A percentile compares a stretch with the other conserved stretches of the same genome.
Conservation (phyloP, 2,888 invertebrate species). For the Galerucella pusilla region DNA sequence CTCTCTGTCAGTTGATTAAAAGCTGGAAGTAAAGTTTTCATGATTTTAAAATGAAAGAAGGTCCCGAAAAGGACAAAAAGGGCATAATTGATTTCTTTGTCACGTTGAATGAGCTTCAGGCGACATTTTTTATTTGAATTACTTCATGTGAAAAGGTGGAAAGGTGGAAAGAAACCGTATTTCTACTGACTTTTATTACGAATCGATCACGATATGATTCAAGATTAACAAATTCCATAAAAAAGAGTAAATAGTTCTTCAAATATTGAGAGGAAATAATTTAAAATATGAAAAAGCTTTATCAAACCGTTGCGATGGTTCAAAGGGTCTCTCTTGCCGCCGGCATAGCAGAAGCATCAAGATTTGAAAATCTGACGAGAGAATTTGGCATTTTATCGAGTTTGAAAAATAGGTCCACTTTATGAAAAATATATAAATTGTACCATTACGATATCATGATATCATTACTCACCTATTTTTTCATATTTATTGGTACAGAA, state of each 20-base stretch:
- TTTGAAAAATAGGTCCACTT: no score
- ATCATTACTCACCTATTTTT: no score
- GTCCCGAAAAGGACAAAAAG: conserved; percentile 22
- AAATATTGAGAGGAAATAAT: conserved; percentile 14
- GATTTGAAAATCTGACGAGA: no score
- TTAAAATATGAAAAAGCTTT: neutral
- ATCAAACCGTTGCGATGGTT: no score
- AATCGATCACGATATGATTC: conserved; percentile 27
- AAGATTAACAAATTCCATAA: conserved; percentile 23
- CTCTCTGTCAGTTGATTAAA: conserved; percentile 21
- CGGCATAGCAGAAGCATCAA: no score
- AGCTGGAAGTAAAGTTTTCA: conserved; percentile 23
- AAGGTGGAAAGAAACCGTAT: conserved; percentile 24
- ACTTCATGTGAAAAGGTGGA: conserved; percentile 20
- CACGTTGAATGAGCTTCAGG: conserved; percentile 25
- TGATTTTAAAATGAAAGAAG: conserved; percentile 12
- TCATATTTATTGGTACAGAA: no score
- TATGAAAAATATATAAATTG: no score
- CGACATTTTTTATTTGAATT: conserved; percentile 29
- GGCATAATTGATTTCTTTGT: conserved; percentile 34
- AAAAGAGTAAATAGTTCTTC: conserved; percentile 14
- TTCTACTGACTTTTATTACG: conserved; percentile 24
- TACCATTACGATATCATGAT: no score
- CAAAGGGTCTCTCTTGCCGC: no score
- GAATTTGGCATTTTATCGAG: no score